Conservation (phyloP, 2,888 invertebrate species). For the Ophioninae sp. region DNA sequence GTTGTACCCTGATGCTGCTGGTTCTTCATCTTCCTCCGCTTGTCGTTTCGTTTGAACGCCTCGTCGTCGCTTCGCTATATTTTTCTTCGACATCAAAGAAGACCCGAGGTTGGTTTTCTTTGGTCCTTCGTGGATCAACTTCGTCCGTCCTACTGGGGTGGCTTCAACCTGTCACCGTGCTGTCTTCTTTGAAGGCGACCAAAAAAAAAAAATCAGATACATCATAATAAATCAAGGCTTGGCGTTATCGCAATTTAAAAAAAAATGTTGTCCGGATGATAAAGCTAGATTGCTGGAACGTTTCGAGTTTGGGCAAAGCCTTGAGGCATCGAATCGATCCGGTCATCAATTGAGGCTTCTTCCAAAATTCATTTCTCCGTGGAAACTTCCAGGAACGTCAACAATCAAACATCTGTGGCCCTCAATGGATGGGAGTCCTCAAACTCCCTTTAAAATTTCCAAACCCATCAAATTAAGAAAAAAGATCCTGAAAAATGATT, state of each 20-base stretch:
- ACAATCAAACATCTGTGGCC: no score
- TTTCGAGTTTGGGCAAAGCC: background rate
- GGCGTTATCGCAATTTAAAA: background rate
- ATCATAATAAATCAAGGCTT: background rate
- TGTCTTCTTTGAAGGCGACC: background rate
- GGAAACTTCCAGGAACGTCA: no score
- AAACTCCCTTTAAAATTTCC: no score
- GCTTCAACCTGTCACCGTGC: background rate
- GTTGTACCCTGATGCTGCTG: background rate
- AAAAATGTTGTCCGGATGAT: background rate
- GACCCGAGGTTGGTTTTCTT: slow-evolving; percentile 8
- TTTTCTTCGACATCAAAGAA: slow-evolving; percentile 23
- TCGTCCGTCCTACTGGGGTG: slow-evolving; percentile 2
- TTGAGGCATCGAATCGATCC: background rate
- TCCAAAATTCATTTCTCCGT: no score
- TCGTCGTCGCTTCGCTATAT: slow-evolving; percentile 27
- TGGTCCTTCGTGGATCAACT: slow-evolving; percentile 20
- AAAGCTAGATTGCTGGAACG: background rate
- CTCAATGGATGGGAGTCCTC: no score
- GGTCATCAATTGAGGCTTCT: background rate
- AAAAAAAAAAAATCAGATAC: background rate
- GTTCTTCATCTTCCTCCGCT: background rate
- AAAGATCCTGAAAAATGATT: no score
- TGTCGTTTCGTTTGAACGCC: background rate
- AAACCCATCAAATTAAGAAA: no score